Percentiles rank a stretch among this genome's conserved stretches.
These are phyloP conservation scores for Synanthedon formicaeformis DNA, from an alignment of 2,888 invertebrate species.

Conservation along the genomic window DNA sequence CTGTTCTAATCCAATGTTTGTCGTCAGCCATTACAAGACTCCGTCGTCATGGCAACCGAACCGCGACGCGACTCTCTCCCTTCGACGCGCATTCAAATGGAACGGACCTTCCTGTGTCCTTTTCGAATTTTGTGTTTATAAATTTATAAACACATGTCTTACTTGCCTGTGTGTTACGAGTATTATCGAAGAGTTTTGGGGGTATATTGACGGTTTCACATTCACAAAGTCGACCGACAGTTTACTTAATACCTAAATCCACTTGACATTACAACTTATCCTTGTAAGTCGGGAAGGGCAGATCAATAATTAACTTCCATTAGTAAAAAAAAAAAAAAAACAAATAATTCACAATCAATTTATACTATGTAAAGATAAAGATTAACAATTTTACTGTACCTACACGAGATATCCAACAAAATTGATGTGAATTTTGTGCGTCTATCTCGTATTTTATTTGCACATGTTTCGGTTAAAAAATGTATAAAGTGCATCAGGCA, in stretches of 20 bases:
- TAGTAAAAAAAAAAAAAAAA: too few species aligned
- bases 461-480: too few species aligned
- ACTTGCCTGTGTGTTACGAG: not conserved
- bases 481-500: not conserved
- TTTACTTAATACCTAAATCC: too few species aligned
- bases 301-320: too few species aligned
- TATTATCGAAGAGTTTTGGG: not conserved
- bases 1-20: slow-evolving; percentile 2
- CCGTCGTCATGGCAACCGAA: slow-evolving; percentile 5
- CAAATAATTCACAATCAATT: too few species aligned
- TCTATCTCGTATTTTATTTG: too few species aligned
- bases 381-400: not conserved
- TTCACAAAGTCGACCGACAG: too few species aligned
- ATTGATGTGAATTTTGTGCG: too few species aligned
- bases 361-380: not conserved
- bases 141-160: not conserved
- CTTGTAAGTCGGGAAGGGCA: too few species aligned
- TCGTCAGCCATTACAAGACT: slow-evolving; percentile 7
- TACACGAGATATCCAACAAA: too few species aligned
- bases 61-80: slow-evolving; percentile 12
- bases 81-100: slow-evolving; percentile 14
- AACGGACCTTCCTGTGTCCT: slow-evolving; percentile 31
- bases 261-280: too few species aligned
- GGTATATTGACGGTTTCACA: too few species aligned
- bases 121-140: slow-evolving; percentile 10